Evolutionary conservation across 2,888 invertebrate genomes (phyloP).

Genomic region (Drosophila paramelanica): DNA sequence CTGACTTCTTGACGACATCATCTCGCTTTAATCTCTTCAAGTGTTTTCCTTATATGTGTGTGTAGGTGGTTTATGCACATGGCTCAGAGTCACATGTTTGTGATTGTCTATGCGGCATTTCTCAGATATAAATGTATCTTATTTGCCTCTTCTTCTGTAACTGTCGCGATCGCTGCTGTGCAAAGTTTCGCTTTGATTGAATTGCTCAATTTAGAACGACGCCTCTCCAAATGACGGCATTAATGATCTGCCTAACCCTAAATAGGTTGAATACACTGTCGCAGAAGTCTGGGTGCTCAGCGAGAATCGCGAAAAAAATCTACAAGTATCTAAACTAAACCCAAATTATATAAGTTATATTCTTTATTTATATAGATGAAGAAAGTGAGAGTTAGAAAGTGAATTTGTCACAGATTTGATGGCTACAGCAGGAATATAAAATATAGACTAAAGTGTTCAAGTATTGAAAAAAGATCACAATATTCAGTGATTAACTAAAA

Average conservation of each 20-base stretch:
- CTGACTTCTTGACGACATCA: constrained; percentile 49
- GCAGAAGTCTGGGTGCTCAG: constrained; percentile 11
- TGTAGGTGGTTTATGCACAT: constrained; percentile 62
- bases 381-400: too few species aligned
- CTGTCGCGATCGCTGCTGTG: constrained; percentile 25
- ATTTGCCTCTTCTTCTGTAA: constrained; percentile 10
- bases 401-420: too few species aligned
- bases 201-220: constrained; percentile 71
- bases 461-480: too few species aligned
- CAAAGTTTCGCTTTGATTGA: constrained; percentile 64
- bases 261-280: constrained; percentile 41
- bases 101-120: constrained; percentile 56
- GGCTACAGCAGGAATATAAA: too few species aligned
- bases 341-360: background rate
- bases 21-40: constrained; percentile 67
- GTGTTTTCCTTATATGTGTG: constrained; percentile 36
- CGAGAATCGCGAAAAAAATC: background rate
- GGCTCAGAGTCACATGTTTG: constrained; percentile 64
- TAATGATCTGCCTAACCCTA: constrained; percentile 45
- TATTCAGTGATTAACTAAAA: too few species aligned
- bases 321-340: background rate
- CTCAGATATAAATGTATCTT: constrained; percentile 44
- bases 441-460: too few species aligned
- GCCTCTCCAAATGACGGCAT: constrained; percentile 39
- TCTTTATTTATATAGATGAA: background rate